These are phyloP conservation scores for Denticeps clupeoides DNA, from an alignment of 2,797 vertebrate genomes.

Conservation along the genomic window DNA sequence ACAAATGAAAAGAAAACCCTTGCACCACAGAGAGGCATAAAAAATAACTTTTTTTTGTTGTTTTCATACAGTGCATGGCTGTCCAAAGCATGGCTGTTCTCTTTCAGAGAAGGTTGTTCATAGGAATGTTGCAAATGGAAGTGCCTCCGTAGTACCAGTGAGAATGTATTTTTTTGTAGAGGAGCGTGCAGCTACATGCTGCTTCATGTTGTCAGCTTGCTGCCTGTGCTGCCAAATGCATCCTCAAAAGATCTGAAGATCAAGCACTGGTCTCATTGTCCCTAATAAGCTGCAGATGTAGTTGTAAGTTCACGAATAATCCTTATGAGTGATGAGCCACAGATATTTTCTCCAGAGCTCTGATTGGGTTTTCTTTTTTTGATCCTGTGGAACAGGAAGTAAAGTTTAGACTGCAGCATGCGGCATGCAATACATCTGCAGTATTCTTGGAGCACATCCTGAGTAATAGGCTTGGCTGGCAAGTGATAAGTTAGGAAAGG, in stretches of 20 bases:
- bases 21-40: not conserved
- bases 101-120: not conserved
- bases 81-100: slow-evolving; percentile 1
- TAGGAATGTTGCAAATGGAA: not conserved
- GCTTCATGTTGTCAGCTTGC: not conserved
- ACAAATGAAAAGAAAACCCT: not conserved
- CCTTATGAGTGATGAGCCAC: too few relatives aligned
- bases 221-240: not conserved
- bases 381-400: too few relatives aligned
- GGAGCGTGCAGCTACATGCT: not conserved
- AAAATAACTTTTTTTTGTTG: not conserved
- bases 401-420: too few relatives aligned
- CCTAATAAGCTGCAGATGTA: slow-evolving; percentile 1
- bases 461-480: too few relatives aligned
- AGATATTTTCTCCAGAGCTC: too few relatives aligned
- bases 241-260: slow-evolving; percentile 7
- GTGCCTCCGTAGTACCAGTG: not conserved
- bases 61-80: not conserved
- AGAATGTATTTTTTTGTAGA: not conserved
- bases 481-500: too few relatives aligned
- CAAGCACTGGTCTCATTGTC: slow-evolving; percentile 2
- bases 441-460: not conserved
- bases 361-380: too few relatives aligned
- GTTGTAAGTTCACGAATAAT: not conserved
- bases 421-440: too few relatives aligned